Evolutionary conservation across 2,888 invertebrate species (phyloP).

Genomic region (Selenia dentaria): DNA sequence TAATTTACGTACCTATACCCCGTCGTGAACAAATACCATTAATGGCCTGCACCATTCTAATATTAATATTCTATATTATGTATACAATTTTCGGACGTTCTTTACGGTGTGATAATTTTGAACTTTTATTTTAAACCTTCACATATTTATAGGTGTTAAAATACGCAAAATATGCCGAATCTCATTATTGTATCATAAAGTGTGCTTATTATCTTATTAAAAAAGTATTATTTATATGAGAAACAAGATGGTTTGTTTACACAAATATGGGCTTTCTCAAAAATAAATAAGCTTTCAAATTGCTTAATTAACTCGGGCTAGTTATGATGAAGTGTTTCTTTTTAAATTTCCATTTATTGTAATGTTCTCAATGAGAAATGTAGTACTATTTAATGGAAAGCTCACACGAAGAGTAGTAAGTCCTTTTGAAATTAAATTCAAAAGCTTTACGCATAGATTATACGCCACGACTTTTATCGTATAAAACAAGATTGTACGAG

Average conservation of each 20-base stretch:
- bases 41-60: slow-evolving; percentile 1
- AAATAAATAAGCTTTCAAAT: slow-evolving; percentile 18
- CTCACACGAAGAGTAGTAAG: neutral
- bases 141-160: slow-evolving; percentile 64
- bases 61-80: slow-evolving; percentile 17
- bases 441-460: too few species aligned
- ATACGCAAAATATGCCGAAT: slow-evolving; percentile 50
- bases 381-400: neutral
- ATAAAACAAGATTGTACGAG: too few species aligned
- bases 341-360: slow-evolving; percentile 3
- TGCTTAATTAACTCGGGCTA: slow-evolving; percentile 23
- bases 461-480: too few species aligned
- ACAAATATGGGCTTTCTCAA: slow-evolving; percentile 24
- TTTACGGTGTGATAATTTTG: slow-evolving; percentile 45
- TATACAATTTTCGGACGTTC: slow-evolving; percentile 6
- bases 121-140: slow-evolving; percentile 49
- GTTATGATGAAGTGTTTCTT: slow-evolving; percentile 5
- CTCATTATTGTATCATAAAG: slow-evolving; percentile 44
- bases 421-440: too few species aligned
- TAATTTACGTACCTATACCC: too few species aligned
- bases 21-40: slow-evolving; percentile 6
- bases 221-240: slow-evolving; percentile 37
- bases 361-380: slow-evolving; percentile 1
- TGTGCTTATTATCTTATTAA: slow-evolving; percentile 44
- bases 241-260: slow-evolving; percentile 20